These are phyloP conservation scores for Microcebus ravelobensis DNA, from an alignment of 2,113 vertebrate species.

Conservation along the genomic window DNA sequence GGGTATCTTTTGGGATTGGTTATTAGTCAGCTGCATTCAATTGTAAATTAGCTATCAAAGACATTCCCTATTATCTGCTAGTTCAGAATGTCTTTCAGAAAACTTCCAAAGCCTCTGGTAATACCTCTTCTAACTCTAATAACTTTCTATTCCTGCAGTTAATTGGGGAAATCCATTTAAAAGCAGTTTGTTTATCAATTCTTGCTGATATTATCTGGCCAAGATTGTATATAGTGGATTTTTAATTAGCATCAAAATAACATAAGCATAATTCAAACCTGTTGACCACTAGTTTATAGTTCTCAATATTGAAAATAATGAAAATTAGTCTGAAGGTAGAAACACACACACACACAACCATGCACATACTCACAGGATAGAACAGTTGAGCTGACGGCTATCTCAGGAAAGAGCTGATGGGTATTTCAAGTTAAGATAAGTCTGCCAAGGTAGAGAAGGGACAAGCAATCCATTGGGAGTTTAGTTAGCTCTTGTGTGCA, in stretches of 20 bases:
- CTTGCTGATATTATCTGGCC: neutral
- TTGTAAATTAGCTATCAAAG: neutral
- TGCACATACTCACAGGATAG: neutral
- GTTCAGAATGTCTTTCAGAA: constrained; percentile 29
- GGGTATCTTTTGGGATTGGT: neutral
- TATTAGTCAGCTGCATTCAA: constrained; percentile 11
- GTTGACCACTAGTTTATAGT: neutral
- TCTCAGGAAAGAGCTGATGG: neutral
- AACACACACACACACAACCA: neutral
- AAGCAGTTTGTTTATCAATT: neutral
- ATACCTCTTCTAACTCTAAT: neutral
- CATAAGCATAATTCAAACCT: neutral
- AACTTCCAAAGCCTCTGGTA: neutral
- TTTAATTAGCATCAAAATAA: constrained; percentile 40
- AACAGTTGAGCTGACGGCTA: neutral
- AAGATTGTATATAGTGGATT: neutral
- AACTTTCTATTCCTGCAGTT: neutral
- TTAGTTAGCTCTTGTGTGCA: neutral
- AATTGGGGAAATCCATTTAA: neutral
- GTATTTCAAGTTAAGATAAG: neutral
- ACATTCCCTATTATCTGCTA: neutral
- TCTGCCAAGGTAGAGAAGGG: neutral
- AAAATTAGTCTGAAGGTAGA: neutral
- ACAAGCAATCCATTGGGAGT: neutral
- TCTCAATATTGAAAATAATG: neutral